Conservation (phyloP, 2,113 vertebrate genomes). For the Isurus oxyrinchus region DNA sequence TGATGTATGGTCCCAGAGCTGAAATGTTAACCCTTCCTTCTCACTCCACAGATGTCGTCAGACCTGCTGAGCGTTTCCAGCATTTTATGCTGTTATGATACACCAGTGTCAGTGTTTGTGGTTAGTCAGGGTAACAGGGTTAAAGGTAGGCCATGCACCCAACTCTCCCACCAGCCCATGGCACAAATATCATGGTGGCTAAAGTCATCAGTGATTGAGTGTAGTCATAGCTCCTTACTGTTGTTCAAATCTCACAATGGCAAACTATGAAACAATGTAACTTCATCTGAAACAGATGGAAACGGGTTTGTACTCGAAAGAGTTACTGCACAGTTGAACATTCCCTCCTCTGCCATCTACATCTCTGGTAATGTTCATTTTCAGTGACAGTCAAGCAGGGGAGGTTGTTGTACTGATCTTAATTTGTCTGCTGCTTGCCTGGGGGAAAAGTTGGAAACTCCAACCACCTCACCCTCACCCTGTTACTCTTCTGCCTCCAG, state of each 20-base stretch:
- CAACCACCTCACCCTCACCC: neutral
- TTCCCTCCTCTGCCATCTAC: neutral
- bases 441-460: neutral
- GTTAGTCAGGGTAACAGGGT: neutral
- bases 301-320: no score
- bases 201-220: neutral
- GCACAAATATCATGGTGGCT: no score
- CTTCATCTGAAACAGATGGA: no score
- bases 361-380: neutral
- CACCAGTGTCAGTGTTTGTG: neutral
- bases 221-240: neutral
- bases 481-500: neutral
- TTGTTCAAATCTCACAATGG: no score
- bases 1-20: neutral
- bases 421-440: neutral
- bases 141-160: neutral
- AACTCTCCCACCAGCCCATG: no score
- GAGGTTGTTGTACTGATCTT: neutral
- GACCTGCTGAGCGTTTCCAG: neutral
- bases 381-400: neutral
- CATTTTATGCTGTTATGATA: neutral
- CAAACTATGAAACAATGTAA: no score
- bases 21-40: neutral
- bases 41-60: neutral
- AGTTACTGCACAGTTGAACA: neutral